Base-by-base conservation (phyloP, 1,140 invertebrate genomes). In the Saccostrea cuccullata region DNA sequence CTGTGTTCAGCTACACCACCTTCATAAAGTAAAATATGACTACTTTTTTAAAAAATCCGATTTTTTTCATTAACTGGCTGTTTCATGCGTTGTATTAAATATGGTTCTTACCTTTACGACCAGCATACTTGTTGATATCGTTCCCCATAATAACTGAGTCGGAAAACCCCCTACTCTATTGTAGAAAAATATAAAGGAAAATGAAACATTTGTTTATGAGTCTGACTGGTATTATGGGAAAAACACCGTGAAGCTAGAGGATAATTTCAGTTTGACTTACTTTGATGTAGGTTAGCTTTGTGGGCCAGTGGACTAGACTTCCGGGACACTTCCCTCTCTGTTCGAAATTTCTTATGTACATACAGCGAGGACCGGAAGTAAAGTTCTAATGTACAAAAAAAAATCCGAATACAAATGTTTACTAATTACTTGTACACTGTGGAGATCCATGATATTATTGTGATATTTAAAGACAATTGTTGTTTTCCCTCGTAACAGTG, bases 211-310 rank as follows among this genome's bases (percentile, higher is more conserved):
- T 47, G 47, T 47, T 47, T 9, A 47, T 47, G 9, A 47, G 9
- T 47, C 47, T 47, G 47, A 47, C 47, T 47, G 9, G 9, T 47
- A 8, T 47, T 47, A 9, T 47, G 47, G 9, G 9, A 3, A 47
- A 8, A 47, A 47, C 5, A 47, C 5, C 47, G 9, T 47, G 5
- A 8, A 47, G 47, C 9, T 47, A 8, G 47, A 47, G 6, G 5
- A 47, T 47, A 8, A 2, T 47, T 47, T 47, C 47, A 47, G 9
- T 6, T 67, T 20, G 60, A 30, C 70, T 30, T 77, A 77, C 70
- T 36, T 77, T 77, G 26, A 77, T 30, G 11, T 77, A 77, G 70
- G 70, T 36, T 23, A 77, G 26, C 70, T 77, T 77, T 30, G 70
- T 77, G 13, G 70, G 70, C 70, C 26, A 77, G 70, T 77, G 23